Base-by-base conservation (phyloP, 2,797 vertebrate genomes). In the Melanotaenia parkinsoni region DNA sequence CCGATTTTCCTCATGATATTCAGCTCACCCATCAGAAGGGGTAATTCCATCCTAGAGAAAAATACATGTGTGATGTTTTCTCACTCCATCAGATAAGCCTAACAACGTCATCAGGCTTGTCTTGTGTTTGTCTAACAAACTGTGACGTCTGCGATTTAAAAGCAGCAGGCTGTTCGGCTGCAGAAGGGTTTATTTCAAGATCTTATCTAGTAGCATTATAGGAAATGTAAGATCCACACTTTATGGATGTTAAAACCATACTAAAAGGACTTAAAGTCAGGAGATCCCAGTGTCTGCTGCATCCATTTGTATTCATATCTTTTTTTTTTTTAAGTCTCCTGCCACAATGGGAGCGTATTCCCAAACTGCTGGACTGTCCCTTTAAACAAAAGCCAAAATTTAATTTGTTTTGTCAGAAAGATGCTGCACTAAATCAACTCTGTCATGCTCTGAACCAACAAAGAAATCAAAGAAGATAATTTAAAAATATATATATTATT, bases 201-300 rank as follows among this genome's bases (percentile, higher is more conserved):
- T 37, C 8, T 5, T 54, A 50, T 0, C 24, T 28, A 22, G 47
- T n/a, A 68, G 32, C 16, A 26, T 61, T 24, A 18, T 57, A 59
- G 58, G 33, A 72, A 67, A 72, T 65, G 54, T 40, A 59, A 26
- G 5, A 68, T 66, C 40, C 28, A 6, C 38, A 9, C 12, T 50
- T 70, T 65, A 59, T 30, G 38, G 26, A 68, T 43, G n/a, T n/a
- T 13, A 35, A 50, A 26, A 4, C 54, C 26, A 9, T 30, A 30
- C 53, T 20, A 13, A 33, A 33, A 4, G 5, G 35, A 28, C 47
- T 43, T 18, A n/a, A 32, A 38, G 18, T 40, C 20, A 14, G 62
- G 3, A 65, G 50, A 24, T 58, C 24, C 6, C n/a, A 14, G 30
- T 22, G 14, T 70, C 47, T 64, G n/a, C 60, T 33, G 16, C 26